Base-by-base conservation (phyloP, 2,113 vertebrate genomes). In the Dipodomys stephensi region DNA sequence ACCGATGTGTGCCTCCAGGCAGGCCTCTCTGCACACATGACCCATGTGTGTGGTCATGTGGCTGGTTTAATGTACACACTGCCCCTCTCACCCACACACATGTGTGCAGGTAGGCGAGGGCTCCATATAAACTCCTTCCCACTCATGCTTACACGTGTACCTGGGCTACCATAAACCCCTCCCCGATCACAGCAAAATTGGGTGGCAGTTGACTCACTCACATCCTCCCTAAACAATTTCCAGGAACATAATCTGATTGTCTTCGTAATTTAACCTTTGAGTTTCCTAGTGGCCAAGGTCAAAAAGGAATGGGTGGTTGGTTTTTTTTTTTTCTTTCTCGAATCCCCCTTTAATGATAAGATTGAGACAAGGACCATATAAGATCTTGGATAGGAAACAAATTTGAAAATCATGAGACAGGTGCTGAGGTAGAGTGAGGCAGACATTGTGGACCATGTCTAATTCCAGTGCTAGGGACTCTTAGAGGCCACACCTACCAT, bases 31-130 rank as follows among this genome's bases (percentile, higher is more conserved):
- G 12, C 57, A 39, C 39, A 20, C 22, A 19, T 0, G 5, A 80
- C 19, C 20, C 8, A 0, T 0, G 16, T 7, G 1, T 8, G 13
- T 19, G 1, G 3, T 46, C 23, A 23, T 1, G 0, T 0, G 44
- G 22, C 85, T 76, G 53, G 39, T 23, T 15, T 67, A 60, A 81
- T 4, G 15, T 46, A 57, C 46, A 4, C 2, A 1, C 23, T 32
- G 10, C 23, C 44, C 44, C 25, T 60, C 39, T 39, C 39, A 0
- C 53, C 15, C 15, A 13, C 15, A 35, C 28, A 18, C 32, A 4
- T 1, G 23, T 25, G 57, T 22, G 2, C 3, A 11, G 9, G 32
- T 30, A 25, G 53, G 53, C 11, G 15, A 4, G 8, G 0, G 16
- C 6, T 27, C 60, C n/a, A 1, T 10, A 0, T 0, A 27, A 39